Evolutionary conservation across 2,113 vertebrate species (phyloP), one percentile per base, ranked within the genome.

Genomic region (Coryphaenoides rupestris): DNA sequence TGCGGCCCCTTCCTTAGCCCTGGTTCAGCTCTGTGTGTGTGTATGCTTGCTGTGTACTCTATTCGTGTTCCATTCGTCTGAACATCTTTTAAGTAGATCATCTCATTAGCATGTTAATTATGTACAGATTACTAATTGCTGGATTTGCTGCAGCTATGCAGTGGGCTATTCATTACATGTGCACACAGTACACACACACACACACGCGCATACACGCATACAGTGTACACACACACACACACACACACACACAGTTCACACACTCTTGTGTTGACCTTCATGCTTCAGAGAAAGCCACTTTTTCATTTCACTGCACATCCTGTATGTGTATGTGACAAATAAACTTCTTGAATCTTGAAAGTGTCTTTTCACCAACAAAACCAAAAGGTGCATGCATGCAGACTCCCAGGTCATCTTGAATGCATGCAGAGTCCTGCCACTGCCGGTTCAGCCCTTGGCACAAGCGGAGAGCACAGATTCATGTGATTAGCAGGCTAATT

Each of bases 51-150:
- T 61, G 45, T 50, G 59, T 47, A 19, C 40, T 24, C 23, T 24
- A n/a, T 17, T 45, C 26, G 63, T 63, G 21, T 62, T 84, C 59
- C 84, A 64, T 87, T 85, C 84, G 72, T 79, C 63, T 62, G 82
- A 78, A 72, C 60, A 21, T 86, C 85, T 91, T 90, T 90, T 89
- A 89, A 89, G 84, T 87, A 85, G 84, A 90, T 89, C 85, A 85
- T 72, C 88, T 89, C 85, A 91, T 92, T 91, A 90, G 89, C 89
- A 92, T 91, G 88, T 91, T 91, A 90, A 92, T 92, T 91, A 90
- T 89, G 86, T 77, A 76, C 88, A 77, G 81, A 84, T 74, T 81
- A 74, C 85, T 90, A 91, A 92, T 91, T 92, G 86, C 88, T 85
- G 82, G 87, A 90, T 90, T 89, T 85, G 80, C 73, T 78, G 66